Base-by-base conservation (phyloP, 2,888 invertebrate species). In the Silvanus unidentatus region DNA sequence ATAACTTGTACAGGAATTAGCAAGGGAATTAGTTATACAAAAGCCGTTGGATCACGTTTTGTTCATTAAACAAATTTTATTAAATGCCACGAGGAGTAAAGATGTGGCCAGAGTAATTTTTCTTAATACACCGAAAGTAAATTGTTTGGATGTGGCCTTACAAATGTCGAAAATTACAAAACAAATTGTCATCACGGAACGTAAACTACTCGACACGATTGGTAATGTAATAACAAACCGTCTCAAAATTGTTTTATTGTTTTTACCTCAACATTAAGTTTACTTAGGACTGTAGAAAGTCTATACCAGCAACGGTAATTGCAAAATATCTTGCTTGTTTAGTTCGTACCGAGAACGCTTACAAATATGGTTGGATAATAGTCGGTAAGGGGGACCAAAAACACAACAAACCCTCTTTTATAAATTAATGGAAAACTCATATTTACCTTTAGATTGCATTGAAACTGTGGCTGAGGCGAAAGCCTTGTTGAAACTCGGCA, bases 1-100 rank as follows among this genome's bases (percentile, higher is more conserved):
- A 5, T 8, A 32, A 32, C 13, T 12, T 32, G n/a, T 32, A 11
- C 43, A 81, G 81, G 82, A 83, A 59, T 71, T 84, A 59, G 68
- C 78, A 2, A 72, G 74, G 39, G 79, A 82, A 58, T 62, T 84
- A 11, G 66, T 81, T 1, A 68, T 84, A 2, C 72, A 75, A 49
- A 70, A 79, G 50, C 84, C 84, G 0, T 73, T 70, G 13, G 83
- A 84, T 59, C 84, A 82, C 57, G 62, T 83, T 15, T 72, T 77
- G 41, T 82, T 80, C 53, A 72, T 82, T 63, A 82, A 81, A 58
- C 71, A 79, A 48, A 77, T 76, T 45, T 58, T 83, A 1, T 59
- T 63, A 15, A 74, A 74, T 37, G 75, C 77, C 8, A 62, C 73
- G 9, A 71, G 73, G 53, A 72, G 67, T 47, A 69, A 75, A 12